These are phyloP conservation scores for Pollenia angustigena DNA, from an alignment of 2,888 invertebrate species.

Conservation along the genomic window DNA sequence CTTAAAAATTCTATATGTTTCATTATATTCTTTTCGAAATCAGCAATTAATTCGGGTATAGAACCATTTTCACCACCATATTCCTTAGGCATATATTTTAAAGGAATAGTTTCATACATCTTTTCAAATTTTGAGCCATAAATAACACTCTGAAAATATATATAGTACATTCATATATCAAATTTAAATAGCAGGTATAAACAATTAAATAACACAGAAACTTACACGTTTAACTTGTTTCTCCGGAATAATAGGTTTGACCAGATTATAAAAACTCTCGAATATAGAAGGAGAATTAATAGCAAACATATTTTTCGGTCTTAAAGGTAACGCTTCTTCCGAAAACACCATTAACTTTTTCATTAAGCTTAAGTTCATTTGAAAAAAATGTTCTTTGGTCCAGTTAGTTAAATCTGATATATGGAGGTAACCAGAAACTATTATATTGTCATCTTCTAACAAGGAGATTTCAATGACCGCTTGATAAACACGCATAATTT, in stretches of 20 bases:
- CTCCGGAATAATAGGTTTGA: constrained; percentile 86
- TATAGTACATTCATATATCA: too few relatives aligned
- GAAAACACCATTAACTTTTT: constrained; percentile 85
- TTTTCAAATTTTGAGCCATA: constrained; percentile 86
- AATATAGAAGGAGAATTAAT: constrained; percentile 86
- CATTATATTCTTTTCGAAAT: constrained; percentile 74
- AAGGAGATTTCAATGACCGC: constrained; percentile 86
- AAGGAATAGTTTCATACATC: constrained; percentile 86
- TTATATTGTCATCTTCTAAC: constrained; percentile 86
- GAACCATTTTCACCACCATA: constrained; percentile 87
- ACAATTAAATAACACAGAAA: constrained; percentile 38
- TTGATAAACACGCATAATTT: constrained; percentile 85
- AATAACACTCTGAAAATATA: constrained; percentile 84
- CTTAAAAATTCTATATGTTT: constrained; percentile 76
- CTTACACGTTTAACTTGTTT: constrained; percentile 87
- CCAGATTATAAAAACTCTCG: constrained; percentile 86
- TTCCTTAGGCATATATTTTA: constrained; percentile 86
- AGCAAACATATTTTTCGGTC: constrained; percentile 86
- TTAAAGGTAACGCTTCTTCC: constrained; percentile 87
- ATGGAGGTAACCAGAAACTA: constrained; percentile 85
- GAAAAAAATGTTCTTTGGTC: constrained; percentile 85
- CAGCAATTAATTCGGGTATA: constrained; percentile 78
- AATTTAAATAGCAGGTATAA: too few relatives aligned
- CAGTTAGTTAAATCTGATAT: constrained; percentile 86
- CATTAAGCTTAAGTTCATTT: constrained; percentile 86